Evolutionary conservation across 1,140 invertebrate species (phyloP).

Genomic region (Mylabris phalerata): DNA sequence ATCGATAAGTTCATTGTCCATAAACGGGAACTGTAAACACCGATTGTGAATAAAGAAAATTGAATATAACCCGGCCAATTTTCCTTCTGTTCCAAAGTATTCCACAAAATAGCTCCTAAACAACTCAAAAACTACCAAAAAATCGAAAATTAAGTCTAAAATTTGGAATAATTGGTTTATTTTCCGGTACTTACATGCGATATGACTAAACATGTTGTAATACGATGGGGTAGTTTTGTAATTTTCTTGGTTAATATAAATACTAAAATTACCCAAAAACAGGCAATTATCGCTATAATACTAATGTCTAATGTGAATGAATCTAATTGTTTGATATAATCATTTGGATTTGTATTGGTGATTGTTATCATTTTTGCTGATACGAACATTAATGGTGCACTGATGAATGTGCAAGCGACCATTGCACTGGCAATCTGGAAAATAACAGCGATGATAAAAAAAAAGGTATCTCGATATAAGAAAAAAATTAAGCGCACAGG

Average conservation of each 20-base stretch:
- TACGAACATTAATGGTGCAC: slow-evolving; percentile 90
- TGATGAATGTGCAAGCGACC: slow-evolving; percentile 89
- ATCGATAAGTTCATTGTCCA: slow-evolving; percentile 79
- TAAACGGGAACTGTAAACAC: slow-evolving; percentile 69
- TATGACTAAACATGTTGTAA: slow-evolving; percentile 69
- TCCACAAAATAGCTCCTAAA: slow-evolving; percentile 65
- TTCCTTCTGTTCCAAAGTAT: slow-evolving; percentile 44
- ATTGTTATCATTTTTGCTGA: slow-evolving; percentile 88
- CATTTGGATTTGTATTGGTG: slow-evolving; percentile 56
- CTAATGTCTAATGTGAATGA: slow-evolving; percentile 77
- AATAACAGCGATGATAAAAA: background rate
- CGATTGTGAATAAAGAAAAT: slow-evolving; percentile 63
- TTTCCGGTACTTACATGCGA: slow-evolving; percentile 64
- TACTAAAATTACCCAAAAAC: slow-evolving; percentile 70
- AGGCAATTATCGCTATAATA: slow-evolving; percentile 65
- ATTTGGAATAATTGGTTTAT: background rate
- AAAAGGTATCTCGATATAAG: too few relatives aligned
- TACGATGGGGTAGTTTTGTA: slow-evolving; percentile 71
- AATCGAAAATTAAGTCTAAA: background rate
- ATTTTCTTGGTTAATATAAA: slow-evolving; percentile 71
- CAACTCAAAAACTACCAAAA: slow-evolving; percentile 41
- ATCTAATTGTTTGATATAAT: slow-evolving; percentile 70
- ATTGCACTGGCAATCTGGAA: slow-evolving; percentile 80
- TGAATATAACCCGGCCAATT: slow-evolving; percentile 59
- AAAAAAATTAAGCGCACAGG: too few relatives aligned